Evolutionary conservation across 2,888 invertebrate species (phyloP), one percentile per base, ranked within the genome.

Genomic region (Cactoblastis cactorum): DNA sequence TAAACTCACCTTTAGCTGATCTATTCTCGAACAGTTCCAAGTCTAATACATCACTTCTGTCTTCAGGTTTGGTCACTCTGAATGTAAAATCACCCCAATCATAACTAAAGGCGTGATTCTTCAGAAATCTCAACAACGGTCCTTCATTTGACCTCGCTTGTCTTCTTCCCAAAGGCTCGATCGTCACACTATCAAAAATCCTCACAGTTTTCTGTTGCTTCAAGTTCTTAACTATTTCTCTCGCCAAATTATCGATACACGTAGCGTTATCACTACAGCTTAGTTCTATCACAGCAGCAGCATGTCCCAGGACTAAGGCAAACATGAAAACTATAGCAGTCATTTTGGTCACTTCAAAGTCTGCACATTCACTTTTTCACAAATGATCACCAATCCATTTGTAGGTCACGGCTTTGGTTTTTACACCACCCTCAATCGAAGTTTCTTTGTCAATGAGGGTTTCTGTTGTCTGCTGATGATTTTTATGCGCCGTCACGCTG

Each of bases 241-340:
- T 84, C 15, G 91, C 83, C 66, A 92, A 72, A 32, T 78, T 63
- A 51, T 91, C 86, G 33, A 92, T 83, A 62, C 92, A 92, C 54
- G 91, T 92, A 28, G 92, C 91, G 74, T 92, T 92, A 65, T 92
- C 92, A 72, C 90, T 90, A 77, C 92, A 92, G 62, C 75, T 81
- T 22, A 90, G 62, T 62, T 89, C 83, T 53, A 86, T 77, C 45
- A 80, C 74, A 52, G 80, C 78, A 49, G 65, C 64, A 56, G 73
- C 75, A 48, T 80, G 78, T 58, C 83, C 65, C 56, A 83, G 61
- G 63, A 80, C 62, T 51, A 83, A 71, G 62, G 80, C 78, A 56
- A 87, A 59, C 54, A 89, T 61, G 62, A 75, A 71, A 65, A 77
- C 71, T 57, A 83, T 64, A 62, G 77, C 77, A 79, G 81, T 83